Conservation (phyloP, 2,113 vertebrate species). For the Stigmatopora nigra region DNA sequence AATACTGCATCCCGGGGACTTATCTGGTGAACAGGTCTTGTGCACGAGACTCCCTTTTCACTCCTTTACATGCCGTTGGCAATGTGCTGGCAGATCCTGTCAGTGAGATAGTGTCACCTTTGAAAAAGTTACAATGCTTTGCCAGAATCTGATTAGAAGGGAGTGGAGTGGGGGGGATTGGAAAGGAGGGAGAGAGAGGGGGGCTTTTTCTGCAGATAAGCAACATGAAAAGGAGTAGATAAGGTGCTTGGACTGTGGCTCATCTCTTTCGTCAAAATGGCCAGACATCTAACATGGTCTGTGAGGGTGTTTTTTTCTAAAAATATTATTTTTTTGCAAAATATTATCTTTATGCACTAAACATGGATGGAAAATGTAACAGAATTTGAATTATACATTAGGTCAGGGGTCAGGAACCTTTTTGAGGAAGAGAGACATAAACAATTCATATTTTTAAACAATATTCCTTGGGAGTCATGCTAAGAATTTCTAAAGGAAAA, state of each 20-base stretch:
- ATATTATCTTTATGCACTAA: no score
- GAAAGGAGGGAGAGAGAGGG: slow-evolving; percentile 4
- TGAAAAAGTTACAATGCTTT: slow-evolving; percentile 41
- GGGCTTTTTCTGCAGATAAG: slow-evolving; percentile 52
- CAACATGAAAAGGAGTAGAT: slow-evolving; percentile 21
- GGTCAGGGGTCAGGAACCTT: no score
- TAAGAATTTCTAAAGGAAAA: no score
- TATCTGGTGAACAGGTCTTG: slow-evolving; percentile 47
- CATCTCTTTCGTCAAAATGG: slow-evolving; percentile 35
- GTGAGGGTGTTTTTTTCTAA: slow-evolving; percentile 12
- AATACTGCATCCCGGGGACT: slow-evolving; percentile 30
- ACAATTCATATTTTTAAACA: no score
- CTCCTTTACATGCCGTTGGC: slow-evolving; percentile 34
- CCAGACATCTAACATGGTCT: slow-evolving; percentile 22
- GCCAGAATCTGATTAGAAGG: slow-evolving; percentile 42
- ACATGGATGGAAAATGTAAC: no score
- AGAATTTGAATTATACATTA: no score
- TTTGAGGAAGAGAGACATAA: no score
- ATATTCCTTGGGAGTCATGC: no score
- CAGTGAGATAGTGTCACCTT: slow-evolving; percentile 49
- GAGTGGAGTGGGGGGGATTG: not conserved
- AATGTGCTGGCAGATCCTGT: slow-evolving; percentile 50
- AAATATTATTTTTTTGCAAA: not conserved
- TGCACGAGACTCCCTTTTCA: slow-evolving; percentile 40
- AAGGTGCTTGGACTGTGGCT: slow-evolving; percentile 29